A percentile compares a stretch with the other conserved stretches of the same genome.
Evolutionary conservation across 2,113 vertebrate genomes (phyloP).

Genomic region (Syngnathus scovelli): DNA sequence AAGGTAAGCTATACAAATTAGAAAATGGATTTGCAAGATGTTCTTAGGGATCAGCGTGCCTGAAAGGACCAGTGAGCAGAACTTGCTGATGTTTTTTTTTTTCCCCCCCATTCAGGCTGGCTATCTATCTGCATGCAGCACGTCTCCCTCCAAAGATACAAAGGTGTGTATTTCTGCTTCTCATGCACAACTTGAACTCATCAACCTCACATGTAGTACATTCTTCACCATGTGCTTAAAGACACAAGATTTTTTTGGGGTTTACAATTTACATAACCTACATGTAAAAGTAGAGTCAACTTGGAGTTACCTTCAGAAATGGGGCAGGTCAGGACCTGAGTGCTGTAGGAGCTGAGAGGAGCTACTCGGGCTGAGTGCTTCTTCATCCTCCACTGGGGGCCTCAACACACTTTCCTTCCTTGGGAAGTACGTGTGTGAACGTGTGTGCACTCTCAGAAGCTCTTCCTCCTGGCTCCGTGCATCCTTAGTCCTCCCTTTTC

Average conservation of each 20-base stretch:
- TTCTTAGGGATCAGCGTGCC: neutral
- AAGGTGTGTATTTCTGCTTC: neutral
- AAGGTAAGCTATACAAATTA: conserved; percentile 9
- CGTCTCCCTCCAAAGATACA: neutral
- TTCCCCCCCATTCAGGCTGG: neutral
- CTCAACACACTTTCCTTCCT: conserved; percentile 53
- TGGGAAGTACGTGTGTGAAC: conserved; percentile 34
- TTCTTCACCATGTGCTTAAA: neutral
- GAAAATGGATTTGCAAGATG: conserved; percentile 5
- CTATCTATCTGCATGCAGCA: neutral
- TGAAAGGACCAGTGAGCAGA: conserved; percentile 1
- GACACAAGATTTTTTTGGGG: too few species aligned
- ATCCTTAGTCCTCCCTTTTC: conserved; percentile 57
- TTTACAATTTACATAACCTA: neutral
- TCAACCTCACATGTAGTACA: neutral
- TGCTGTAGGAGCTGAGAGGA: conserved; percentile 73
- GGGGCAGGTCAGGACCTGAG: conserved; percentile 74
- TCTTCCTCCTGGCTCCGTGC: conserved; percentile 48
- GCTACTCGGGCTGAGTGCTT: conserved; percentile 80
- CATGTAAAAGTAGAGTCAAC: conserved; percentile 47
- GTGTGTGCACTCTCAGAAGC: conserved; percentile 53
- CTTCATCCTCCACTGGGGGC: conserved; percentile 75
- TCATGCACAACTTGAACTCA: neutral
- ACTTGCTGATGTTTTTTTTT: conserved; percentile 22
- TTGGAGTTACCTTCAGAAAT: conserved; percentile 65